Conservation (phyloP, 2,888 invertebrate species). For the Pantelozetes paolii region DNA sequence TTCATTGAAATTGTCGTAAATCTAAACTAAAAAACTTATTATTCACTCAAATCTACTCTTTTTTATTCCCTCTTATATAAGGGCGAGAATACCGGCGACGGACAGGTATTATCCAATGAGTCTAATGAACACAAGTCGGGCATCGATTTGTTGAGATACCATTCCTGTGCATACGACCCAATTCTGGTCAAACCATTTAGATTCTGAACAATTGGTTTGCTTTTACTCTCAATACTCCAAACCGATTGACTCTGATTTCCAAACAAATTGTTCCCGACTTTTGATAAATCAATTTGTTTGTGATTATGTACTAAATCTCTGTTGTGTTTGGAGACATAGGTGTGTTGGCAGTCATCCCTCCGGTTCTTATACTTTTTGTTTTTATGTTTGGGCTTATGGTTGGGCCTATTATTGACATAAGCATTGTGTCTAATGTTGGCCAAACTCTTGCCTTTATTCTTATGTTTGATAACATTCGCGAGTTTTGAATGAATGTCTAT, state of each 20-base stretch:
- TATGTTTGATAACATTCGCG: constrained; percentile 7
- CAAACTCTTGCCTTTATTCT: not conserved
- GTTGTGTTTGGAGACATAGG: not conserved
- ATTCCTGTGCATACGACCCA: constrained; percentile 18
- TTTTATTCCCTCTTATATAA: constrained; percentile 22
- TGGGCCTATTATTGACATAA: not conserved
- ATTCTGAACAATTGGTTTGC: constrained; percentile 5
- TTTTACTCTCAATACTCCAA: constrained; percentile 30
- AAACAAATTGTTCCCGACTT: constrained; percentile 8
- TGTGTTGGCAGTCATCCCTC: not conserved
- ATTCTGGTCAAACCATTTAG: constrained; percentile 17
- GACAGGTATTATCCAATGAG: constrained; percentile 21
- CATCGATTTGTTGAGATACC: constrained; percentile 33
- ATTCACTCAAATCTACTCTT: not conserved
- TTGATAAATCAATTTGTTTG: not conserved
- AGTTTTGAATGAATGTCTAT: not conserved
- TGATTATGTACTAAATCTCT: constrained; percentile 5
- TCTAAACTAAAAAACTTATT: not conserved
- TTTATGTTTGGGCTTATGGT: not conserved
- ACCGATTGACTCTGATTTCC: constrained; percentile 28
- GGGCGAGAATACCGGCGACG: constrained; percentile 29
- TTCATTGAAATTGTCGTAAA: not conserved
- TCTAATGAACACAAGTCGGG: constrained; percentile 20
- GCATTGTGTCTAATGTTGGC: not conserved
- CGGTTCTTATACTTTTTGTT: constrained; percentile 18